These are phyloP conservation scores for Coelopa pilipes DNA, from an alignment of 2,888 invertebrate species.

Conservation along the genomic window DNA sequence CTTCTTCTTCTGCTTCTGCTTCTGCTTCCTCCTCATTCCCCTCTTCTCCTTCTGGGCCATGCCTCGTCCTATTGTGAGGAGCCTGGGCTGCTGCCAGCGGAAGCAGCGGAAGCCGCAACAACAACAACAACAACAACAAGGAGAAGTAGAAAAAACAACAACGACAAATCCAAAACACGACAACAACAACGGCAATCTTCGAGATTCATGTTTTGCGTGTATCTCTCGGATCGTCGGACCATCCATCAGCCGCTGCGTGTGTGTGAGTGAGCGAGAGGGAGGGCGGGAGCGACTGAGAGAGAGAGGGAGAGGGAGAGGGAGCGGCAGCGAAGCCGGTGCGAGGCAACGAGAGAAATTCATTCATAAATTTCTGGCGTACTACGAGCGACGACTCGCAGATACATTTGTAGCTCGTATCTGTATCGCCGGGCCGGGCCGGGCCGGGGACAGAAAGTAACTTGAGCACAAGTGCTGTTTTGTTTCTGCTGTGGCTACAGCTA, in stretches of 20 bases:
- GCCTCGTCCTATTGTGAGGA: neutral
- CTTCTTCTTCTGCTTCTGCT: neutral
- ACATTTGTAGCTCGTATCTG: conserved; percentile 28
- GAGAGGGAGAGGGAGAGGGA: no score
- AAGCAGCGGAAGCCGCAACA: conserved; percentile 41
- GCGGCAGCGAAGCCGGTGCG: conserved; percentile 51
- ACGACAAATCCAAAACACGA: conserved; percentile 1
- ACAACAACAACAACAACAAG: conserved; percentile 9
- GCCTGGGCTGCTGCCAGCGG: conserved; percentile 4
- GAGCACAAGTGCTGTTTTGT: conserved; percentile 28
- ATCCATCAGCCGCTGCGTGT: conserved; percentile 41
- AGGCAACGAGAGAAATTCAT: conserved; percentile 64
- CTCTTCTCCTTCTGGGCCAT: neutral
- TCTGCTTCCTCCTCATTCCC: conserved; percentile 2
- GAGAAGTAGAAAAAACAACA: no score
- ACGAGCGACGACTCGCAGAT: conserved; percentile 22
- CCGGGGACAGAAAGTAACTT: conserved; percentile 15
- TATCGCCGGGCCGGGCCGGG: no score
- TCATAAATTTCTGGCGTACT: conserved; percentile 51
- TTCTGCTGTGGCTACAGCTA: no score
- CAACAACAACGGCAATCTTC: conserved; percentile 26
- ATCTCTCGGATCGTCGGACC: conserved; percentile 27
- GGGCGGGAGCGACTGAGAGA: conserved; percentile 1
- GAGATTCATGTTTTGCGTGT: conserved; percentile 18
- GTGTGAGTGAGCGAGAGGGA: conserved; percentile 13